Percentiles rank a stretch among this genome's conserved stretches.
Evolutionary conservation across 1,140 invertebrate genomes (phyloP).

Genomic region (Linepithema humile): DNA sequence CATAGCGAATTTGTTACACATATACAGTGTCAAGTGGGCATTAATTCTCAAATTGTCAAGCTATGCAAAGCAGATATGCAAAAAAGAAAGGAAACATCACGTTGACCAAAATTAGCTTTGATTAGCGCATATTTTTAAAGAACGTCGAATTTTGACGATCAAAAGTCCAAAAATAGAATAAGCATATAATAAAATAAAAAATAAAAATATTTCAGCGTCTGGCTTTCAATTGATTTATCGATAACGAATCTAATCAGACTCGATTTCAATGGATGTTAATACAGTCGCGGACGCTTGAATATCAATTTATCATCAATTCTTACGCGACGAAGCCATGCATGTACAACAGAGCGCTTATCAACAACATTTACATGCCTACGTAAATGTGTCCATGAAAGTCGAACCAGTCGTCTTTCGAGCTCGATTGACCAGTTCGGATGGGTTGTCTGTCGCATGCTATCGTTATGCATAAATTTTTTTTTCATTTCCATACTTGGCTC

Average conservation of each 20-base stretch:
- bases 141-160: not conserved
- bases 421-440: not conserved
- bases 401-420: conserved; percentile 57
- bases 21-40: no score
- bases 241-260: conserved; percentile 6
- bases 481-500: not conserved
- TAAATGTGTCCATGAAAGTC: conserved; percentile 25
- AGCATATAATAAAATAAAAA: not conserved
- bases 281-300: not conserved
- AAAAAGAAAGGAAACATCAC: not conserved
- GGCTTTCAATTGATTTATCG: not conserved
- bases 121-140: not conserved
- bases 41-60: not conserved
- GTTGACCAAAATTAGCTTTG: not conserved
- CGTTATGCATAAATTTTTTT: conserved; percentile 11
- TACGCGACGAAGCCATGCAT: not conserved
- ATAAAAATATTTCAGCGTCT: not conserved
- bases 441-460: not conserved
- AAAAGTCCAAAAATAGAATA: not conserved
- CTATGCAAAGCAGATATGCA: not conserved
- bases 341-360: not conserved
- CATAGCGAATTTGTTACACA: not conserved
- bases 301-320: not conserved
- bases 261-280: conserved; percentile 16
- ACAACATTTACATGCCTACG: conserved; percentile 12